Evolutionary conservation across 2,113 vertebrate genomes (phyloP), one percentile per base, ranked within the genome.

Genomic region (Esox niger): DNA sequence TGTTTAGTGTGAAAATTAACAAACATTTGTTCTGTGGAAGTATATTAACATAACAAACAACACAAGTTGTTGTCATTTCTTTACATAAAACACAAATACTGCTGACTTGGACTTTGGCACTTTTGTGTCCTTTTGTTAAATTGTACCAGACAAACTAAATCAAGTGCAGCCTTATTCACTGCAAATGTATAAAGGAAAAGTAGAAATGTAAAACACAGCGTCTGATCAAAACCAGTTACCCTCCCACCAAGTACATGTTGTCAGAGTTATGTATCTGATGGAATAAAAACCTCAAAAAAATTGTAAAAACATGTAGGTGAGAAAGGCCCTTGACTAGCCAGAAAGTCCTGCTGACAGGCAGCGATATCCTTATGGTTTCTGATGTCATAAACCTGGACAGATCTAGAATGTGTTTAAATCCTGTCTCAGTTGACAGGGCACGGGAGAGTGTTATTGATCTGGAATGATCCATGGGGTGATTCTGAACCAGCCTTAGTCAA

Each of bases 231-330:
- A n/a, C n/a, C n/a, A n/a, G n/a, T n/a, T n/a, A n/a, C n/a, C n/a
- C n/a, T n/a, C n/a, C n/a, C n/a, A n/a, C n/a, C 21, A 61, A 10
- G 59, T n/a, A 9, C 43, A 49, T 47, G 33, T 55, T 66, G 47
- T 31, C 8, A 33, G 29, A 66, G 29, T 55, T 66, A 66, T 64
- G 25, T 26, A n/a, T 17, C 38, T 59, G 57, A 30, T 20, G 21
- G 62, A 20, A 29, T 52, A 46, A 46, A 66, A 55, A 54, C 47
- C 29, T 21, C 21, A n/a, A 20, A 15, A n/a, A 20, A 11, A 8
- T 55, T 58, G 57, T 62, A 46, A 69, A 43, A n/a, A 35, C 58
- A 49, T 69, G n/a, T 17, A 61, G 47, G 49, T 25, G n/a, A 33
- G 49, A 33, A 21, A 6, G 15, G 20, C 31, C 31, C 49, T 32